Evolutionary conservation across 2,113 vertebrate genomes (phyloP).

Genomic region (Burhinus oedicnemus): DNA sequence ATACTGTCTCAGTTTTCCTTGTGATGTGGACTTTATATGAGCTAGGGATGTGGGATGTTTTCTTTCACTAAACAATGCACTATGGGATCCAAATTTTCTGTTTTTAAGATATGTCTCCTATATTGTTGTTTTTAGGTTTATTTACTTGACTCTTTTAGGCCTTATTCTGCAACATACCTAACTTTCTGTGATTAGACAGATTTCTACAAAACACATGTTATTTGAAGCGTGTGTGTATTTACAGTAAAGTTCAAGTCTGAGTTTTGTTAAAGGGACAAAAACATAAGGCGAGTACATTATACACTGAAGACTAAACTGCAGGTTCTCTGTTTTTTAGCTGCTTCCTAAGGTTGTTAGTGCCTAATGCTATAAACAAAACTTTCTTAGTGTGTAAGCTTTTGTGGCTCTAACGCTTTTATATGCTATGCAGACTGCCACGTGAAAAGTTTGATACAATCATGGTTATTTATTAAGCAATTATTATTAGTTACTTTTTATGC

Average conservation of each 20-base stretch:
- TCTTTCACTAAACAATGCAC: not conserved
- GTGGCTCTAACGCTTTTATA: not conserved
- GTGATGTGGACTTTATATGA: not conserved
- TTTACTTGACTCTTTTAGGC: not conserved
- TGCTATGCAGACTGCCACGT: not conserved
- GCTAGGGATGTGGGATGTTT: not conserved
- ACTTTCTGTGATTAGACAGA: not conserved
- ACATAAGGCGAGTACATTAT: fast-evolving
- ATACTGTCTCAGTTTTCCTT: not conserved
- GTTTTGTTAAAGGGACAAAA: not conserved
- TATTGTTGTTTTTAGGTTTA: not conserved
- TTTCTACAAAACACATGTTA: not conserved
- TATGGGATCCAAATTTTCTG: not conserved
- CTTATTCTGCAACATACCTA: not conserved
- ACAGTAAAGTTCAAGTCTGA: not conserved
- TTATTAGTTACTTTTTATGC: not conserved
- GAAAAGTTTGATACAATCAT: not conserved
- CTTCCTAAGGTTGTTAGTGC: not conserved
- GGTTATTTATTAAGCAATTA: not conserved
- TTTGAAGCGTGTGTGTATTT: not conserved
- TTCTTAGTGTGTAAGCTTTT: not conserved
- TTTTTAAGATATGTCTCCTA: not conserved
- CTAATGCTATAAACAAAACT: not conserved
- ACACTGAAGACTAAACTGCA: not conserved
- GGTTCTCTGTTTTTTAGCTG: not conserved